Evolutionary conservation across 2,888 invertebrate species (phyloP).

Genomic region (Scaptomyza caliginosa): DNA sequence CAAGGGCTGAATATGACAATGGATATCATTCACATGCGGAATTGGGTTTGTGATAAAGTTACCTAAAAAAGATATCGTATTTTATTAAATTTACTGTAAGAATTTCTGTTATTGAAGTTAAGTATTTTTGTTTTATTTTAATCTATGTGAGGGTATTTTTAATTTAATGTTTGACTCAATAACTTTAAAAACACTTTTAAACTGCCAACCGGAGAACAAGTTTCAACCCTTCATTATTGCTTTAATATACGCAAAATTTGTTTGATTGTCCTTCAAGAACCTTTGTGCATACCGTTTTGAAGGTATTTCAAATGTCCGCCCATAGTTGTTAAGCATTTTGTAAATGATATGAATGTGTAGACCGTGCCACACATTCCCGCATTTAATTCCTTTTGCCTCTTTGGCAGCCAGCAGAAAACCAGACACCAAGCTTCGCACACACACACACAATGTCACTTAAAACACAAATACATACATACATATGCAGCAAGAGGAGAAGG

Average conservation of each 20-base stretch:
- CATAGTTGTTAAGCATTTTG: neutral
- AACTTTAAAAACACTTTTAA: too few relatives aligned
- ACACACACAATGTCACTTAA: neutral
- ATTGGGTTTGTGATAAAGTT: too few relatives aligned
- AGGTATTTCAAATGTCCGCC: neutral
- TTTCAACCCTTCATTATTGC: too few relatives aligned
- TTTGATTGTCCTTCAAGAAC: neutral
- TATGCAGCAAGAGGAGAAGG: neutral
- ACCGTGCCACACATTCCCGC: neutral
- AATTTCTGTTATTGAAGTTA: too few relatives aligned
- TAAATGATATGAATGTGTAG: slow-evolving; percentile 29
- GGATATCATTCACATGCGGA: slow-evolving; percentile 32
- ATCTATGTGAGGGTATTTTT: too few relatives aligned
- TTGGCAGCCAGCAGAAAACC: slow-evolving; percentile 34
- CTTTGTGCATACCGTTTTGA: neutral
- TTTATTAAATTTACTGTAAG: too few relatives aligned
- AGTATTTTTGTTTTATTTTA: too few relatives aligned
- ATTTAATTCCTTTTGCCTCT: slow-evolving; percentile 30
- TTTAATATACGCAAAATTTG: neutral
- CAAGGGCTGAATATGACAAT: neutral
- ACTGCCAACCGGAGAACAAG: neutral
- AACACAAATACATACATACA: slow-evolving; percentile 5
- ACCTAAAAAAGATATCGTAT: too few relatives aligned
- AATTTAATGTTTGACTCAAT: too few relatives aligned
- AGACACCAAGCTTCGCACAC: slow-evolving; percentile 3